Evolutionary conservation across 2,888 invertebrate genomes (phyloP), one percentile per base, ranked within the genome.

Genomic region (Lithosia quadra): DNA sequence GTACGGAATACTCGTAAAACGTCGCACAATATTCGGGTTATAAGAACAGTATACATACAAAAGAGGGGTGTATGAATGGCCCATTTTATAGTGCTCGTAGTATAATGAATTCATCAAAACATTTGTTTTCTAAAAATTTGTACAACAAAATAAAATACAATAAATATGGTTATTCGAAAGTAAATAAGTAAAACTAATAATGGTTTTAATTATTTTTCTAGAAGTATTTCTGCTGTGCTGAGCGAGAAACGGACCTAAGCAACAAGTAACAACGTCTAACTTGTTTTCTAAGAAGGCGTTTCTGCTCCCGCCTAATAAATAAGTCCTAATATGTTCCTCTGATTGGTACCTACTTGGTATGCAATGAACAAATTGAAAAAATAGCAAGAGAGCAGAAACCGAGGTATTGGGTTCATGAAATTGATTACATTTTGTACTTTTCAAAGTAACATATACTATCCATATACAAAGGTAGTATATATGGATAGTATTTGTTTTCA

Each of bases 1-100:
- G 79, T 83, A 80, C 78, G 72, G 74, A 80, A 81, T 76, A 76
- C 65, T 74, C 81, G 78, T 84, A 83, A 85, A 83, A 82, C 78
- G 77, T 36, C 74, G 82, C 81, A 86, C 13, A 83, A 84, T 83
- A 85, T 84, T 76, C 84, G 74, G 63, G 65, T 65, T 73, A 76
- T 70, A 70, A 72, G 75, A 65, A 63, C 36, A 49, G 49, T 56
- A 69, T 69, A 75, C 74, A 73, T 72, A 71, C 66, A 65, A 21
- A 18, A 11, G n/a, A 1, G n/a, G 21, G 39, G 9, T 15, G 18
- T 74, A 73, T 74, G 67, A 73, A 58, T 63, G 67, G 63, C 60
- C 69, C 56, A 43, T 75, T 74, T 72, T 72, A 71, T 62, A 58
- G 53, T 63, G 63, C 65, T 33, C 24, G 18, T 18, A 59, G 21